Evolutionary conservation across 1,140 invertebrate species (phyloP).

Genomic region (Formica selysi): DNA sequence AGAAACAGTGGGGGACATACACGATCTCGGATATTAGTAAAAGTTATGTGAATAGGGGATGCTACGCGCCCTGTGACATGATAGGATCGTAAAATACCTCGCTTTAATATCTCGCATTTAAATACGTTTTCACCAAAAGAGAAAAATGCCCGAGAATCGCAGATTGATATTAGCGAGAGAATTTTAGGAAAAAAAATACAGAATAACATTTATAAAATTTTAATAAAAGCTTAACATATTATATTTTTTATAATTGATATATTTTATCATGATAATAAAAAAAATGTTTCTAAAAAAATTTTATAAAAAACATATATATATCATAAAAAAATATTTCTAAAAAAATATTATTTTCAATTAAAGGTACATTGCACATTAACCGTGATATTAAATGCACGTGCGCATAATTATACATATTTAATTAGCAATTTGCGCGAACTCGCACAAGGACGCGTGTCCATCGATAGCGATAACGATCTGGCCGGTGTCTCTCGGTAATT

Average conservation of each 20-base stretch:
- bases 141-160: conserved; percentile 2
- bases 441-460: conserved; percentile 33
- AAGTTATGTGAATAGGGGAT: conserved; percentile 19
- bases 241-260: not conserved
- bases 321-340: no score
- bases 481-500: conserved; percentile 65
- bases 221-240: no score
- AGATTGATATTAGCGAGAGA: not conserved
- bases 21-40: conserved; percentile 28
- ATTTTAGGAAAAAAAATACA: no score
- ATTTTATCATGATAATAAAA: not conserved
- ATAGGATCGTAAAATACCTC: conserved; percentile 51
- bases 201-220: no score
- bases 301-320: no score
- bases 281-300: no score
- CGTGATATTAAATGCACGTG: no score
- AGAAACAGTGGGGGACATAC: conserved; percentile 12
- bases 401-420: conserved; percentile 6
- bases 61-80: conserved; percentile 12
- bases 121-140: not conserved
- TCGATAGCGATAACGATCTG: conserved; percentile 61
- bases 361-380: not conserved
- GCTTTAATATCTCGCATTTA: not conserved
- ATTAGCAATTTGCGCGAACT: conserved; percentile 54
- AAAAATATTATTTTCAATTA: not conserved